Evolutionary conservation across 1,140 invertebrate species (phyloP).

Genomic region (Asbolus verrucosus): DNA sequence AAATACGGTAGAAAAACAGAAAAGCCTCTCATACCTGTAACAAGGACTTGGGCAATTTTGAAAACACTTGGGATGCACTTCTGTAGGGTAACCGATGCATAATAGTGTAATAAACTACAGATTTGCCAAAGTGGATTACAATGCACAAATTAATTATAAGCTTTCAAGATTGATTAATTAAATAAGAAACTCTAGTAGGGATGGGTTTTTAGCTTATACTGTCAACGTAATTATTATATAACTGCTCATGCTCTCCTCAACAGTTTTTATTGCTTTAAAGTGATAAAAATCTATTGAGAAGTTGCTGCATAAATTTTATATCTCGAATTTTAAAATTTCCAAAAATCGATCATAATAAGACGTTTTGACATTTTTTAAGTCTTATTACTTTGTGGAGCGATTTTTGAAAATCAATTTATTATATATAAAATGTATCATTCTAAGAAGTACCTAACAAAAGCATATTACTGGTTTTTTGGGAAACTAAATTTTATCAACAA

Average conservation of each 20-base stretch:
- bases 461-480: slow-evolving; percentile 4
- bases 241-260: slow-evolving; percentile 15
- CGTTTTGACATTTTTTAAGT: slow-evolving; percentile 56
- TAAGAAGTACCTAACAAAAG: too few species aligned
- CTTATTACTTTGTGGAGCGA: slow-evolving; percentile 63
- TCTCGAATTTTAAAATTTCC: slow-evolving; percentile 45
- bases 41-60: neutral
- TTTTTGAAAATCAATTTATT: slow-evolving; percentile 55
- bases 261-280: slow-evolving; percentile 1
- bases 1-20: slow-evolving; percentile 39
- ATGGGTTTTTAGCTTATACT: slow-evolving; percentile 42
- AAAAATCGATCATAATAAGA: slow-evolving; percentile 64
- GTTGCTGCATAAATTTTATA: slow-evolving; percentile 36
- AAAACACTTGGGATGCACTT: slow-evolving; percentile 17
- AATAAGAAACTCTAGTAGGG: slow-evolving; percentile 45
- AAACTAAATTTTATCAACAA: slow-evolving; percentile 26
- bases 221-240: slow-evolving; percentile 28
- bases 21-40: slow-evolving; percentile 21
- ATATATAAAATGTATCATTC: too few species aligned
- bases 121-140: slow-evolving; percentile 31
- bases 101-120: slow-evolving; percentile 10
- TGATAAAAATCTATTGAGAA: slow-evolving; percentile 15
- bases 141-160: slow-evolving; percentile 61
- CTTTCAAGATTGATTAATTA: slow-evolving; percentile 45
- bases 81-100: slow-evolving; percentile 39